A percentile compares a stretch with the other conserved stretches of the same genome.
Evolutionary conservation across 2,113 vertebrate genomes (phyloP).

Genomic region (Hylia prasina): DNA sequence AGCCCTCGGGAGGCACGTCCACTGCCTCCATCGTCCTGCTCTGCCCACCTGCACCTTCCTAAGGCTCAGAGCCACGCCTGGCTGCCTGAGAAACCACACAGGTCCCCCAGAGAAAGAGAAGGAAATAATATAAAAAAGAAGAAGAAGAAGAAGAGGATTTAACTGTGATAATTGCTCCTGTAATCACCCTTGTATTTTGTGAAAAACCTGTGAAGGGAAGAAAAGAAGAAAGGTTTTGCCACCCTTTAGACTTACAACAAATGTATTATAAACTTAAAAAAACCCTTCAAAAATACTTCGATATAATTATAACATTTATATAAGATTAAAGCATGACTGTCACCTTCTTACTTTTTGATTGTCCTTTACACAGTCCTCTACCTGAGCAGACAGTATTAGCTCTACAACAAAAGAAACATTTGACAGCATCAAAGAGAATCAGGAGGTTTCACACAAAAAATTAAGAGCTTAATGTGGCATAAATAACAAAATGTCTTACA

Average conservation of each 20-base stretch:
- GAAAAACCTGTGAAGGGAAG: no score
- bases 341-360: neutral
- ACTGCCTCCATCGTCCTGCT: constrained; percentile 67
- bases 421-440: neutral
- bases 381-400: neutral
- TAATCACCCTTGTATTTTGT: fast-evolving
- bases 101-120: neutral
- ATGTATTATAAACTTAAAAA: neutral
- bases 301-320: neutral
- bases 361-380: neutral
- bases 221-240: neutral
- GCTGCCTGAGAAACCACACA: neutral
- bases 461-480: neutral
- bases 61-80: neutral
- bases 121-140: fast-evolving
- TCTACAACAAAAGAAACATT: neutral
- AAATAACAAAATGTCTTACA: neutral
- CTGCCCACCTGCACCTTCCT: neutral
- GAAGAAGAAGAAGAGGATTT: neutral
- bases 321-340: neutral
- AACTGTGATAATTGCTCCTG: neutral
- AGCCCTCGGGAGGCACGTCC: constrained; percentile 80
- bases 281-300: neutral
- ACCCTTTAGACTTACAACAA: neutral
- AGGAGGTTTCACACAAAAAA: neutral